phyloP scores from a whole-genome alignment of 1,140 invertebrate genomes.

The Drosophila neocordata region DNA sequence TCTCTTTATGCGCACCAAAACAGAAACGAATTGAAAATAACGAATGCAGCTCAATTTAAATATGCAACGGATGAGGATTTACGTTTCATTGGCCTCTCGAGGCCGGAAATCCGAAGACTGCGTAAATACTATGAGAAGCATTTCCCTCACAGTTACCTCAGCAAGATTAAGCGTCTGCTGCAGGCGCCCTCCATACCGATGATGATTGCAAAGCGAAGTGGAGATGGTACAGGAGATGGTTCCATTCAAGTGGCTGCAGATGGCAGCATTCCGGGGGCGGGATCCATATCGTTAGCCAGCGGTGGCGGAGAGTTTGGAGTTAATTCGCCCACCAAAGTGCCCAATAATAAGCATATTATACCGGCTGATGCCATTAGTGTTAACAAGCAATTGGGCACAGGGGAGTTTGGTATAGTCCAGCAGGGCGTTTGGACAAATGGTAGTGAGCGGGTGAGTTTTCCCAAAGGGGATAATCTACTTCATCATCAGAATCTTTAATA shows the following conservation, averaged over 20 bases:
- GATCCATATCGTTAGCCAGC: constrained; percentile 40
- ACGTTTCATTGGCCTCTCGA: constrained; percentile 95
- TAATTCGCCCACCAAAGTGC: constrained; percentile 85
- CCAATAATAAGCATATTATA: constrained; percentile 96
- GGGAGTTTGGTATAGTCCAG: constrained; percentile 98
- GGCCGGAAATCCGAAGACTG: constrained; percentile 96
- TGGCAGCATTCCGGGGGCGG: constrained; percentile 40
- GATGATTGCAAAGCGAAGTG: constrained; percentile 84
- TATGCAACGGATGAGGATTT: constrained; percentile 97
- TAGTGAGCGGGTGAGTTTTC: constrained; percentile 90
- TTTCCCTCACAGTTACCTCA: constrained; percentile 95
- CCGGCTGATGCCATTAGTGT: constrained; percentile 95
- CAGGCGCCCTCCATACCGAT: constrained; percentile 82
- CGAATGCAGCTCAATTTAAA: constrained; percentile 97
- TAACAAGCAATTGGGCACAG: constrained; percentile 96
- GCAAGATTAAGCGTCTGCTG: constrained; percentile 93
- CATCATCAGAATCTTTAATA: constrained; percentile 1
- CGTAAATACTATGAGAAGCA: constrained; percentile 97
- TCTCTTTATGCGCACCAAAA: constrained; percentile 12
- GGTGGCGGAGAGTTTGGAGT: constrained; percentile 42
- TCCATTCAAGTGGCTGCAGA: constrained; percentile 73
- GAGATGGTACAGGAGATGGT: constrained; percentile 83
- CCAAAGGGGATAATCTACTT: constrained; percentile 27
- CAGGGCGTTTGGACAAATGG: constrained; percentile 99
- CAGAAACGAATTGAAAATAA: constrained; percentile 91